Evolutionary conservation across 1,140 invertebrate genomes (phyloP), one percentile per base, ranked within the genome.

Genomic region (Laupala kohalensis): DNA sequence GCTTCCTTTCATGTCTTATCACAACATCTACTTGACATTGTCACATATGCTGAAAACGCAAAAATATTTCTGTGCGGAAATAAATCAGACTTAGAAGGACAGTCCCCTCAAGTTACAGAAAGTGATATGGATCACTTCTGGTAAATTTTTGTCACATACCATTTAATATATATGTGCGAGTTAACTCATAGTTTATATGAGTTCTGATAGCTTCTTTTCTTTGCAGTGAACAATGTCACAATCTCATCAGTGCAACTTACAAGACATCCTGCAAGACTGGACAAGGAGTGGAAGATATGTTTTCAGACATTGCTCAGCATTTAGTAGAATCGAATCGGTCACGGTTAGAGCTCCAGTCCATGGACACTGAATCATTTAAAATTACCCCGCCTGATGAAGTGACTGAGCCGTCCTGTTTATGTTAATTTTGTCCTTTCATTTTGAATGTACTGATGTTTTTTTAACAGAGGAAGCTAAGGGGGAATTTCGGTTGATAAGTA

Each of bases 41-140:
- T 95, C 2, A 92, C 91, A 3, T 94, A 95, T 81, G 93, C 94
- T 53, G 93, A 95, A 80, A 95, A 94, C 83, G 93, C 93, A 1
- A 94, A 95, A 81, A 95, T 96, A 79, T 96, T 94, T 81, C 84
- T 96, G 23, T 95, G 93, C 82, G 93, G 93, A 37, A 96, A 95
- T 78, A 95, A 95, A 81, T 87, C 85, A 72, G 94, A 96, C 80
- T 79, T 94, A 28, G 89, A 91, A 75, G 86, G 86, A 23, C 78
- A 81, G 69, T 86, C 85, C 67, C 87, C 89, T 69, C 87, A 90
- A 83, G 91, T 96, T 1, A 91, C 90, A 25, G 92, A 96, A 81
- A 84, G 88, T 68, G 95, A 97, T 78, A 92, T 97, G 80, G 93
- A 95, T 80, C 87, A 86, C 71, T 96, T 97, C 82, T 93, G 92